Percentiles rank a stretch among this genome's conserved stretches.
Evolutionary conservation across 1,140 invertebrate species (phyloP).

Genomic region (Monomorium pharaonis): DNA sequence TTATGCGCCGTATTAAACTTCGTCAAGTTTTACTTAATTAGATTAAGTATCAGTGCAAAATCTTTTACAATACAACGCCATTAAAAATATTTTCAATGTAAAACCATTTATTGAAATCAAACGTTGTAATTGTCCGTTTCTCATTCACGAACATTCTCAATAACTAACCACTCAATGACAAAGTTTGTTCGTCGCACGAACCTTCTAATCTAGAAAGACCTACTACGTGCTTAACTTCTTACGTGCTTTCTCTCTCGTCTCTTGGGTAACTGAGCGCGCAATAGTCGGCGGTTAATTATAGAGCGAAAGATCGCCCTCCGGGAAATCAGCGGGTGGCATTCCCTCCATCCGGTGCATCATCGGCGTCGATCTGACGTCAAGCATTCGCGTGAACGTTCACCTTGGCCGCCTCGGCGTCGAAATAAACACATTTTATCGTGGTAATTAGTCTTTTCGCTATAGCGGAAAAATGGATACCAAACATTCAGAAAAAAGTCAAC

Average conservation of each 20-base stretch:
- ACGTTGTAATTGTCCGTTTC: neutral
- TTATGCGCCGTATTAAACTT: neutral
- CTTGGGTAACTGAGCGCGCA: neutral
- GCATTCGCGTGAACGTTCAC: neutral
- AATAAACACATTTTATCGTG: constrained; percentile 62
- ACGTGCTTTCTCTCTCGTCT: constrained; percentile 1
- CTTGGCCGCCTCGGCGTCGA: neutral
- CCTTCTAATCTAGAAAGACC: constrained; percentile 24
- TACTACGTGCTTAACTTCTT: constrained; percentile 36
- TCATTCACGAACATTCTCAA: neutral
- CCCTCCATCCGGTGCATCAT: constrained; percentile 37
- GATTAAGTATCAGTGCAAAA: neutral
- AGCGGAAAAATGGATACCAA: constrained; percentile 20
- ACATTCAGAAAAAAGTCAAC: constrained; percentile 6
- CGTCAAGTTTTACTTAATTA: neutral
- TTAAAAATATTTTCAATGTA: neutral
- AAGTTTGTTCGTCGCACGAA: constrained; percentile 29
- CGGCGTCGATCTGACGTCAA: constrained; percentile 6
- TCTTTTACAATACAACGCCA: neutral
- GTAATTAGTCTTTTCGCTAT: constrained; percentile 51
- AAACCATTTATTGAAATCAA: neutral
- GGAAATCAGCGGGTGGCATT: constrained; percentile 63
- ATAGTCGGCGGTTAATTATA: constrained; percentile 60
- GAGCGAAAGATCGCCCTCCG: constrained; percentile 61
- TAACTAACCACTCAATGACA: neutral